Evolutionary conservation across 2,888 invertebrate genomes (phyloP).

Genomic region (Polydrusus tereticollis): DNA sequence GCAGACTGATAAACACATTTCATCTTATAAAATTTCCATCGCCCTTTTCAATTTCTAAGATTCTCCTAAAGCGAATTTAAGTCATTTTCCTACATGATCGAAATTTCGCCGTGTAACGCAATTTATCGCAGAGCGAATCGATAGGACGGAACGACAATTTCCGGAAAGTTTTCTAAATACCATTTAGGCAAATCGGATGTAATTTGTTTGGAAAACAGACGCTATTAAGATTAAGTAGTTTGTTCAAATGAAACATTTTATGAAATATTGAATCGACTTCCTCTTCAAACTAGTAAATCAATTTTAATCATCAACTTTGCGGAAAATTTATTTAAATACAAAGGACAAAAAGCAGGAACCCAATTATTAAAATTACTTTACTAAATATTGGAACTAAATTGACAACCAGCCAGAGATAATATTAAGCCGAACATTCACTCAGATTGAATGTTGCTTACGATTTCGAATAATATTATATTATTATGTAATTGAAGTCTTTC

Average conservation of each 20-base stretch:
- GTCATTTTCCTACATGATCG: constrained; percentile 28
- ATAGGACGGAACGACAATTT: constrained; percentile 48
- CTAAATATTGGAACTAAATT: background rate
- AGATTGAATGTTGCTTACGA: too few species aligned
- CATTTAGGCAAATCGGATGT: constrained; percentile 44
- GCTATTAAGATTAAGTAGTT: constrained; percentile 12
- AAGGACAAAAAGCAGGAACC: background rate
- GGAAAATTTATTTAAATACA: background rate
- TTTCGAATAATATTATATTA: too few species aligned
- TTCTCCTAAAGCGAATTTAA: constrained; percentile 9
- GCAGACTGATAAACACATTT: background rate
- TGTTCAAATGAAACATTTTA: constrained; percentile 14
- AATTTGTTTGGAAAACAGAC: constrained; percentile 34
- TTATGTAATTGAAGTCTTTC: too few species aligned
- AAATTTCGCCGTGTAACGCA: constrained; percentile 40
- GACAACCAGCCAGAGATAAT: too few species aligned
- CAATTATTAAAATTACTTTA: too few species aligned
- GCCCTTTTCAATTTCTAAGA: constrained; percentile 15
- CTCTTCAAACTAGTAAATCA: background rate
- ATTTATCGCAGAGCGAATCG: constrained; percentile 36
- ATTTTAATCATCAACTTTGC: background rate
- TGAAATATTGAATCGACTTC: background rate
- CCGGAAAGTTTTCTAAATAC: constrained; percentile 45
- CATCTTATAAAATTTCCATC: background rate
- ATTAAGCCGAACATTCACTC: too few species aligned